A percentile compares a stretch with the other conserved stretches of the same genome.
Evolutionary conservation across 2,113 vertebrate genomes (phyloP).

Genomic region (Hoplias malabaricus): DNA sequence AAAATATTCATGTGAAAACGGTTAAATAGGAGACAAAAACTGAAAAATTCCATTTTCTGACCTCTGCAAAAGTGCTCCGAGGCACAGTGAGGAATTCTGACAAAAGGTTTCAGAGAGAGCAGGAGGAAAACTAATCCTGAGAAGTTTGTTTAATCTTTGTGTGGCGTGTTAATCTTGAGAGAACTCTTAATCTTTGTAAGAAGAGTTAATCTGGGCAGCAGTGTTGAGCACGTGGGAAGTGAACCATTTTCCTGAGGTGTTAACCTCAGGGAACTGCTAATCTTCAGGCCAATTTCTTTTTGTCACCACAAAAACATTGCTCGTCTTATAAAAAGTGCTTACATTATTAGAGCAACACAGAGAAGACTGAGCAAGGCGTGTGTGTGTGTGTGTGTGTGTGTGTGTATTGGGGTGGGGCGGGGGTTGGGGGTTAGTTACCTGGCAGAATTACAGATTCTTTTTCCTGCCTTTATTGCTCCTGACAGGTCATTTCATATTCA

Average conservation of each 20-base stretch:
- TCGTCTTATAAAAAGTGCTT: conserved; percentile 19
- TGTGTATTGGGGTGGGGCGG: too few species aligned
- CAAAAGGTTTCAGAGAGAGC: not conserved
- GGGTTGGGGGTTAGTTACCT: too few species aligned
- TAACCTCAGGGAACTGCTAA: conserved; percentile 30
- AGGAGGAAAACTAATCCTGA: conserved; percentile 19
- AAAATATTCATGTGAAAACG: not conserved
- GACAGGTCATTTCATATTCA: conserved; percentile 30
- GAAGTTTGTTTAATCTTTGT: conserved; percentile 41
- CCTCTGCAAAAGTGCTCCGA: not conserved
- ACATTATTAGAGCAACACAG: conserved; percentile 21
- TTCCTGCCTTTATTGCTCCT: conserved; percentile 17
- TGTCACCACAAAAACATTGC: not conserved
- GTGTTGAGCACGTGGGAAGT: conserved; percentile 27
- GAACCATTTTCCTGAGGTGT: conserved; percentile 27
- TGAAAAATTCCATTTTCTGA: not conserved
- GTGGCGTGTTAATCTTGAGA: conserved; percentile 25
- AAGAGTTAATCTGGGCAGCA: conserved; percentile 39
- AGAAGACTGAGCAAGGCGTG: not conserved
- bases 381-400: too few species aligned
- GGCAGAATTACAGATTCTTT: conserved; percentile 9
- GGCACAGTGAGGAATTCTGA: not conserved
- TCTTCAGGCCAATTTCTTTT: conserved; percentile 29
- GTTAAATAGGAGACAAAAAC: not conserved
- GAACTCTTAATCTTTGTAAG: conserved; percentile 44